Percentiles rank a stretch among this genome's conserved stretches.
Evolutionary conservation across 2,888 invertebrate species (phyloP).

Genomic region (Erebia ligea): DNA sequence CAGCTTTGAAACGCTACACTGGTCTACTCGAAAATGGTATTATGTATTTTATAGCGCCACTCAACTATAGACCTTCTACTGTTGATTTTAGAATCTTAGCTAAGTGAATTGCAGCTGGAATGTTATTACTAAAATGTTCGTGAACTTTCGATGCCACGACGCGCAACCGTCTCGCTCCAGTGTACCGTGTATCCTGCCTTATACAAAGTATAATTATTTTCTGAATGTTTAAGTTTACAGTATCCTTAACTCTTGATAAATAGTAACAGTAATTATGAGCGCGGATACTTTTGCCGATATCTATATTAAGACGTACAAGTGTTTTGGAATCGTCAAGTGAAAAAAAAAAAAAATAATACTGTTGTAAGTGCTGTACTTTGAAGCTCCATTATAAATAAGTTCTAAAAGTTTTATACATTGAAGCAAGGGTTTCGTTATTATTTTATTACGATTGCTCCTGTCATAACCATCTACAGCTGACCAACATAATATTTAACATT

Average conservation of each 20-base stretch:
- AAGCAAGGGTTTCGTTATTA: too few species aligned
- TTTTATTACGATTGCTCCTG: too few species aligned
- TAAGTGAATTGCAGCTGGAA: slow-evolving; percentile 36
- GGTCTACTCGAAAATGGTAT: slow-evolving; percentile 39
- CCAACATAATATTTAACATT: too few species aligned
- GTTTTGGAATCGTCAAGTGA: slow-evolving; percentile 4
- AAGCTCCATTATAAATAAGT: too few species aligned
- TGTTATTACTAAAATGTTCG: slow-evolving; percentile 44
- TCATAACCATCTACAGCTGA: too few species aligned
- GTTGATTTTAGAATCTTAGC: slow-evolving; percentile 37
- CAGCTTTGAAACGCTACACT: slow-evolving; percentile 53
- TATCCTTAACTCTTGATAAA: slow-evolving; percentile 27
- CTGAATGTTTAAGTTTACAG: slow-evolving; percentile 57
- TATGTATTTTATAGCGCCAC: slow-evolving; percentile 39
- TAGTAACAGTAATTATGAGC: slow-evolving; percentile 23
- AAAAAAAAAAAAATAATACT: too few species aligned
- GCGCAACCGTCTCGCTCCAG: slow-evolving; percentile 81
- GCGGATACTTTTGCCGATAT: slow-evolving; percentile 20
- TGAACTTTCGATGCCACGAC: slow-evolving; percentile 65
- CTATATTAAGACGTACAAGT: slow-evolving; percentile 14
- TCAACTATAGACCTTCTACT: slow-evolving; percentile 36
- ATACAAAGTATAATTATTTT: slow-evolving; percentile 70
- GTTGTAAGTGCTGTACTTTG: too few species aligned
- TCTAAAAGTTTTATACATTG: too few species aligned
- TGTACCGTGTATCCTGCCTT: slow-evolving; percentile 79